phyloP scores from a whole-genome alignment of 1,140 invertebrate genomes.

The Reticulitermes speratus region DNA sequence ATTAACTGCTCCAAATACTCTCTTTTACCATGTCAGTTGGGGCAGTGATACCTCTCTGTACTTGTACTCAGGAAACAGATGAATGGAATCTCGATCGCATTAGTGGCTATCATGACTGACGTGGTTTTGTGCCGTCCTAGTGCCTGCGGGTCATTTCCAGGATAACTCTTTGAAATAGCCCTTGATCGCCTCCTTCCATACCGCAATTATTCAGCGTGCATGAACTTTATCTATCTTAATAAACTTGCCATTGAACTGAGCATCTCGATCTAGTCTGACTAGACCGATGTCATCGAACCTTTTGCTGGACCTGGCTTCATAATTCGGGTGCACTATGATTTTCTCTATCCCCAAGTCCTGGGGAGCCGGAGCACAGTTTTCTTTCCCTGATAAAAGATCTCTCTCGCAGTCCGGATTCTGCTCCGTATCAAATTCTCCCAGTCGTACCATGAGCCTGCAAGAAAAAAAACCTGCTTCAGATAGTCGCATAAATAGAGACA shows the following conservation, averaged over 20 bases:
- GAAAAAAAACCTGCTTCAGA: background rate
- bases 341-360: constrained; percentile 45
- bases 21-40: no score
- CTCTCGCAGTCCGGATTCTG: constrained; percentile 58
- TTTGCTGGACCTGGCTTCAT: constrained; percentile 35
- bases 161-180: no score
- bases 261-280: constrained; percentile 36
- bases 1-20: no score
- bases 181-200: no score
- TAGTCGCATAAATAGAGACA: background rate
- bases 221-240: no score
- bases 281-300: constrained; percentile 42
- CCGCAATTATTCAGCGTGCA: no score
- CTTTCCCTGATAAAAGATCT: background rate
- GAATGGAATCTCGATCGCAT: no score
- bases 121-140: no score
- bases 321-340: constrained; percentile 48
- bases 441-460: constrained; percentile 53
- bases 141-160: no score
- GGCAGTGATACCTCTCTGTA: no score
- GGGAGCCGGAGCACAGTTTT: constrained; percentile 45
- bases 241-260: constrained; percentile 32
- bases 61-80: no score
- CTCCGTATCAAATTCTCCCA: constrained; percentile 58
- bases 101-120: no score